Conservation (phyloP, 2,113 vertebrate species). For the Saccopteryx bilineata region DNA sequence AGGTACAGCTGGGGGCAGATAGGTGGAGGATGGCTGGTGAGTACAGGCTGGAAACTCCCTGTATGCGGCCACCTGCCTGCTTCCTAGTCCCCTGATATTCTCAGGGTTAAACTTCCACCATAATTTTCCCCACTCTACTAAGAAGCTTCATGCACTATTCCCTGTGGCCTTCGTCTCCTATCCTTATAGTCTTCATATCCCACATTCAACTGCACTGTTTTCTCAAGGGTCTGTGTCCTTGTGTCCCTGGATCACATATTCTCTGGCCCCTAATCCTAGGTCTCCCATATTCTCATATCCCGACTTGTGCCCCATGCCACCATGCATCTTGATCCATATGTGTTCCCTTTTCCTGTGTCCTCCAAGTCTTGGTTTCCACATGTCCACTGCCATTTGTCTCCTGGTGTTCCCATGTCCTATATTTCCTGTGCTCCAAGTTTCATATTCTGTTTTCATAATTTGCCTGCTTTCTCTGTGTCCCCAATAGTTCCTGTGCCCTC, state of each 20-base stretch:
- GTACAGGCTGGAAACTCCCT: not conserved
- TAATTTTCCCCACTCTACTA: not conserved
- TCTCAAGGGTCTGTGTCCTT: not conserved
- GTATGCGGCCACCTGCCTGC: rapidly evolving
- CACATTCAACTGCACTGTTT: not conserved
- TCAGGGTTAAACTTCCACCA: not conserved
- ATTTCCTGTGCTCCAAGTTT: not conserved
- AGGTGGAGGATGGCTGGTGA: no score
- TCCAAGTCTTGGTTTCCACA: not conserved
- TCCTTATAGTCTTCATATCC: not conserved
- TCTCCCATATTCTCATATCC: not conserved
- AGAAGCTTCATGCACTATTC: not conserved
- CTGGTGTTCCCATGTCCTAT: not conserved
- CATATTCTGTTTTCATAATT: not conserved
- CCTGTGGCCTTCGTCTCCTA: not conserved
- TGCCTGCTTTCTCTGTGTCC: not conserved
- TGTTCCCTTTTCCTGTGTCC: not conserved
- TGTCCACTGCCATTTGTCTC: not conserved
- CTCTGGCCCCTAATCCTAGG: not conserved
- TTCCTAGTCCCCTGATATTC: not conserved
- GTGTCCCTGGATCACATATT: not conserved
- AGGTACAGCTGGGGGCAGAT: constrained; percentile 88
- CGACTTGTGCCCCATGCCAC: not conserved
- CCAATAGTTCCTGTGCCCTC: not conserved
- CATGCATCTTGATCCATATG: not conserved